A percentile compares a stretch with the other conserved stretches of the same genome.
Evolutionary conservation across 2,888 invertebrate genomes (phyloP).

Genomic region (Parnassius mnemosyne): DNA sequence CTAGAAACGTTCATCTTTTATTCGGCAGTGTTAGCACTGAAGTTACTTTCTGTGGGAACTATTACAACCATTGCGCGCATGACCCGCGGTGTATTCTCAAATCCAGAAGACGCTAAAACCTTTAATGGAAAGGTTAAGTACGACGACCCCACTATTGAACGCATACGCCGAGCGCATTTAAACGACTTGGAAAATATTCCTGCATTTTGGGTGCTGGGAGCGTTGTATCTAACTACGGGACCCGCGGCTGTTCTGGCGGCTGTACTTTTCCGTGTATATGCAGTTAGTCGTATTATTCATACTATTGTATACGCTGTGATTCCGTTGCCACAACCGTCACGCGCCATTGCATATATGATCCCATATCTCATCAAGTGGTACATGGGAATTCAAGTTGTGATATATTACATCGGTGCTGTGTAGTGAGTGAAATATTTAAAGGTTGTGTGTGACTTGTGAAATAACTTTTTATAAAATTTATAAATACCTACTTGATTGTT

Average conservation of each 20-base stretch:
- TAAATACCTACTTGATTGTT: too few species aligned
- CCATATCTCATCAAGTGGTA: constrained; percentile 53
- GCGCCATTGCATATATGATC: constrained; percentile 55
- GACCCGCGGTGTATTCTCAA: constrained; percentile 49
- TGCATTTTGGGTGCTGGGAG: constrained; percentile 81
- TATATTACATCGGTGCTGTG: constrained; percentile 37
- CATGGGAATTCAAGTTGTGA: constrained; percentile 57
- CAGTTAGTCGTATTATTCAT: constrained; percentile 80
- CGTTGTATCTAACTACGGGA: constrained; percentile 81
- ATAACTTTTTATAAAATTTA: too few species aligned
- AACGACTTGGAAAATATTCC: constrained; percentile 88
- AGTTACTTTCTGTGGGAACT: constrained; percentile 46
- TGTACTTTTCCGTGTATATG: constrained; percentile 72
- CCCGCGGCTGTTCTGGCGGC: constrained; percentile 68
- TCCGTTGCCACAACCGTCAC: constrained; percentile 80
- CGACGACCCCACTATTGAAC: constrained; percentile 59
- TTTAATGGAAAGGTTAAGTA: constrained; percentile 55
- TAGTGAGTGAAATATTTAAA: constrained; percentile 15
- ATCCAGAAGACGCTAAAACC: constrained; percentile 58
- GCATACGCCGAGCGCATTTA: constrained; percentile 80
- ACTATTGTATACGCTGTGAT: constrained; percentile 83
- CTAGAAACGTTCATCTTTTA: constrained; percentile 63
- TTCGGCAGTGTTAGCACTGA: constrained; percentile 59
- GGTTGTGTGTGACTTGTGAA: too few species aligned
- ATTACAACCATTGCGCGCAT: constrained; percentile 51